Evolutionary conservation across 2,797 vertebrate genomes (phyloP).

Genomic region (Coranthus polyacanthus): DNA sequence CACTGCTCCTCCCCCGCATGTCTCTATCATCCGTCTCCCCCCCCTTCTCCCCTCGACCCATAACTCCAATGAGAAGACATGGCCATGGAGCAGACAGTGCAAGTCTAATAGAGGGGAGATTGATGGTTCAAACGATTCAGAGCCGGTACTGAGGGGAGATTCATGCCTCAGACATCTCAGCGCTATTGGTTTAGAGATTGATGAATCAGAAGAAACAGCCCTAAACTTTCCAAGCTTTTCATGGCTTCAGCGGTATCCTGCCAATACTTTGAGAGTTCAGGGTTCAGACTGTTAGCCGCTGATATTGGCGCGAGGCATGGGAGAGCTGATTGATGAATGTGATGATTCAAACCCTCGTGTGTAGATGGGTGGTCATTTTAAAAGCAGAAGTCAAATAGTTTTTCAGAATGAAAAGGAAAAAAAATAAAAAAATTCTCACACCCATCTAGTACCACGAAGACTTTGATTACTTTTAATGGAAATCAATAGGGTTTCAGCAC

Average conservation of each 20-base stretch:
- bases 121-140: constrained; percentile 78
- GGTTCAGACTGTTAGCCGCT: constrained; percentile 62
- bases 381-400: constrained; percentile 77
- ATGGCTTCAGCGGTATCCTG: constrained; percentile 51
- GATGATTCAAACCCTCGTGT: constrained; percentile 63
- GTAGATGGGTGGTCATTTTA: constrained; percentile 71
- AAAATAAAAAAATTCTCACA: constrained; percentile 57
- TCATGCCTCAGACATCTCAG: constrained; percentile 68
- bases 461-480: constrained; percentile 88
- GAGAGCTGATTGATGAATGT: constrained; percentile 70
- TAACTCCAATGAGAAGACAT: constrained; percentile 73
- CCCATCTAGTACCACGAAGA: constrained; percentile 76
- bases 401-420: constrained; percentile 61
- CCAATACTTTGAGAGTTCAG: constrained; percentile 64
- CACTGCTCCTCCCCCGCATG: constrained; percentile 42
- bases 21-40: constrained; percentile 63
- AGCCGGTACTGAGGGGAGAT: constrained; percentile 72
- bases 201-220: constrained; percentile 72
- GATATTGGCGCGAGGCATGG: constrained; percentile 33
- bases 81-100: constrained; percentile 79
- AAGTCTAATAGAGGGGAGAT: constrained; percentile 81
- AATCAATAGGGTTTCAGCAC: constrained; percentile 84
- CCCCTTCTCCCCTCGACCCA: constrained; percentile 37
- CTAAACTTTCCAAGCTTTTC: constrained; percentile 64
- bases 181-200: constrained; percentile 76